Percentiles rank a stretch among this genome's conserved stretches.
These are phyloP conservation scores for Cyprichromis sp. DNA, from an alignment of 2,113 vertebrate species.

Conservation along the genomic window DNA sequence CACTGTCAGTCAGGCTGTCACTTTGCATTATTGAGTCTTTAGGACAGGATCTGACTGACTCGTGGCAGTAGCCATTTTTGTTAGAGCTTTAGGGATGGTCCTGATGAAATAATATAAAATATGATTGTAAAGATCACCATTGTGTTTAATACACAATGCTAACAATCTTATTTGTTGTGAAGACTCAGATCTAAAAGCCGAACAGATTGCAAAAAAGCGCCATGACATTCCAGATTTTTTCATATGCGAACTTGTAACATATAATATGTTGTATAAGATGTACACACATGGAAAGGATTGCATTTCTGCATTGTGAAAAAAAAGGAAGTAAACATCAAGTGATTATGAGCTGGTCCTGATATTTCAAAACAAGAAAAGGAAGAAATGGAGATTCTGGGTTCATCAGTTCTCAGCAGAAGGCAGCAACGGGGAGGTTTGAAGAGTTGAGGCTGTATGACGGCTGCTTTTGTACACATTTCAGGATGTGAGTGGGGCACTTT, in stretches of 20 bases:
- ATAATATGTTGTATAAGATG: neutral
- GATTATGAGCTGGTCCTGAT: neutral
- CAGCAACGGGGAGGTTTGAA: neutral
- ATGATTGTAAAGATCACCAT: neutral
- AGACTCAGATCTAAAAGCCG: neutral
- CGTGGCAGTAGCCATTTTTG: neutral
- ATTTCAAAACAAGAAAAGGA: neutral
- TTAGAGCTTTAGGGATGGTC: neutral
- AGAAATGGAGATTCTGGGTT: neutral
- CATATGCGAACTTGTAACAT: neutral
- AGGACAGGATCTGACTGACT: neutral
- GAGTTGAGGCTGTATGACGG: neutral
- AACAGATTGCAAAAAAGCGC: neutral
- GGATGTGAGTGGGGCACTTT: neutral
- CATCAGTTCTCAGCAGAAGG: neutral
- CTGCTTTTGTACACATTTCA: neutral
- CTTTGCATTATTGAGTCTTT: neutral
- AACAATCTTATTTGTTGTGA: neutral
- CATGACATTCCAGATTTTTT: neutral
- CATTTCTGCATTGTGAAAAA: neutral
- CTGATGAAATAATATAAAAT: neutral
- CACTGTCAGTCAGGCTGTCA: neutral
- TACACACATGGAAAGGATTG: neutral
- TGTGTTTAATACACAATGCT: neutral
- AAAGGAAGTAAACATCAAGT: neutral